Evolutionary conservation across 2,797 vertebrate genomes (phyloP), one percentile per base, ranked within the genome.

Genomic region (Channa striata): DNA sequence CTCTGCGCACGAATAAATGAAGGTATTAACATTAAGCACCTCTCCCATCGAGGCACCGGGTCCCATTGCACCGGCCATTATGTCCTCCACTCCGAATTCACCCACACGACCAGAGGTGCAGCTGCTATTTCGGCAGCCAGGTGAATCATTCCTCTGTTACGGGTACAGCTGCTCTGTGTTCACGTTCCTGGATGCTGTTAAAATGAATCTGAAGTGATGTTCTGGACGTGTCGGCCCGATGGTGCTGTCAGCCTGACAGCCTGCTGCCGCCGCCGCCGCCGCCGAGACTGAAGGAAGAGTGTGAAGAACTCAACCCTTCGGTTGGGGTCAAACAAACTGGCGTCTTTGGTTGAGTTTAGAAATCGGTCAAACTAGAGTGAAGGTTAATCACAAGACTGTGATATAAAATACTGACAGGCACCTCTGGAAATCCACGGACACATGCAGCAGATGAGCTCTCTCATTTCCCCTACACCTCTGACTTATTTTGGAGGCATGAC

Each of bases 21-120:
- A 90, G 78, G 85, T 83, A 92, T 91, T 89, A 90, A 77, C 81
- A 83, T 83, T 84, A 88, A 91, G 85, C 87, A 86, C 81, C 81
- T 81, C 84, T 87, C 74, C 67, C 72, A 50, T 83, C 30, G 40
- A 81, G 74, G 47, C 8, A 4, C 66, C 1, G 17, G 56, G 64
- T 67, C 72, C 81, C 67, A 59, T 7, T 46, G 37, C 51, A 50
- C 65, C 53, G 21, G 12, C 47, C 11, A 48, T 74, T 65, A 57
- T 85, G 79, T 88, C 90, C 84, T 75, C 65, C 68, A 72, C 86
- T 85, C 69, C 81, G 80, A 83, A 71, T 85, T 56, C 72, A 76
- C 79, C 74, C 76, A 74, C 70, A 77, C 46, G 21, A 66, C 48
- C 20, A 10, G 13, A 2, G 68, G 50, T 59, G 25, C 21, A 59